A percentile compares a stretch with the other conserved stretches of the same genome.
These are phyloP conservation scores for Notodonta dromedarius DNA, from an alignment of 2,888 invertebrate species.

Conservation along the genomic window DNA sequence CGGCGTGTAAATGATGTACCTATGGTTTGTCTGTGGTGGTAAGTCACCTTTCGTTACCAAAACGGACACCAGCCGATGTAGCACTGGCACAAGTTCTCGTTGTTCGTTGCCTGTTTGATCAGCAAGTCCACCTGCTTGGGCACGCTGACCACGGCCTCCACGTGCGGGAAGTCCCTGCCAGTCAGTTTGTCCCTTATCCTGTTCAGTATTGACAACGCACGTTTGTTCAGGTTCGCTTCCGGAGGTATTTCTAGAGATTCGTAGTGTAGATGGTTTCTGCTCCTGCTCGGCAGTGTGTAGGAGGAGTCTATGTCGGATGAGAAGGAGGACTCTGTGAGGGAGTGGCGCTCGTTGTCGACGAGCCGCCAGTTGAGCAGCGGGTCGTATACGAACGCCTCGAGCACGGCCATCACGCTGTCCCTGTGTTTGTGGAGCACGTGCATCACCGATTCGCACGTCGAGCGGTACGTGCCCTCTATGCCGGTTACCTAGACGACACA, in stretches of 20 bases:
- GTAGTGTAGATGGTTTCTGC: slow-evolving; percentile 67
- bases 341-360: slow-evolving; percentile 69
- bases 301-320: slow-evolving; percentile 73
- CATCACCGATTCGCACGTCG: slow-evolving; percentile 99
- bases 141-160: slow-evolving; percentile 90
- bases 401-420: slow-evolving; percentile 98
- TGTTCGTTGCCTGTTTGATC: slow-evolving; percentile 97
- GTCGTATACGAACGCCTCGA: slow-evolving; percentile 99
- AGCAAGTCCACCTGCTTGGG: slow-evolving; percentile 96
- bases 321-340: slow-evolving; percentile 70
- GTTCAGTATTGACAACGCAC: slow-evolving; percentile 95
- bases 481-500: slow-evolving; percentile 90
- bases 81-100: slow-evolving; percentile 99
- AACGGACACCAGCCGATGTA: slow-evolving; percentile 99
- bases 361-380: slow-evolving; percentile 98
- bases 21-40: too few species aligned
- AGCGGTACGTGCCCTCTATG: slow-evolving; percentile 97
- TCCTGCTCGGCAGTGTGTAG: slow-evolving; percentile 68
- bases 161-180: slow-evolving; percentile 93
- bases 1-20: too few species aligned
- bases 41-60: slow-evolving; percentile 79
- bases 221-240: slow-evolving; percentile 94
- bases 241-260: slow-evolving; percentile 82
- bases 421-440: slow-evolving; percentile 95
- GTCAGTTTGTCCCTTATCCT: slow-evolving; percentile 97